Evolutionary conservation across 2,113 vertebrate genomes (phyloP), one percentile per base, ranked within the genome.

Genomic region (Micronisus gabar): DNA sequence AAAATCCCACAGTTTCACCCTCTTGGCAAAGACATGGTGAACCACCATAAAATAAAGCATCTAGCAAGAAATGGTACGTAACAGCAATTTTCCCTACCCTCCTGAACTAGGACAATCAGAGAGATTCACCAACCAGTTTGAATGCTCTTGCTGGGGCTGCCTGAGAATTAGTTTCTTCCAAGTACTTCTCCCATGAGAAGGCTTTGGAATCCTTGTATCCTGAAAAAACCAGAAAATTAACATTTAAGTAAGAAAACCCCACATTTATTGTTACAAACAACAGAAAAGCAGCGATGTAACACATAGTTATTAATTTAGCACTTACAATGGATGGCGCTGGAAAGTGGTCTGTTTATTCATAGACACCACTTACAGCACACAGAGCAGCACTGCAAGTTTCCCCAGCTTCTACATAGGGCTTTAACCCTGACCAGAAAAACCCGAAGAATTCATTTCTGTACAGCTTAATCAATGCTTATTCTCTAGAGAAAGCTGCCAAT

Each of bases 91-190:
- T 27, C 27, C 40, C 81, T 6, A 5, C 55, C 52, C 71, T 55
- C 61, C 73, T 61, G 34, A 43, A 32, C 21, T 30, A 66, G 21
- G 41, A 61, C 59, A 76, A 75, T 13, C 74, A 78, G 52, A 93
- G 47, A 89, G 38, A 72, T 88, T 93, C 90, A 98, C 97, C 41
- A 94, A 99, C 99, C 96, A 98, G 97, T 98, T 99, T 99, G 95
- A 99, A 99, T 19, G 99, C 99, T 90, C 99, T 98, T 78, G 99
- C 98, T 43, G 99, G 99, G 38, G 98, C 99, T 53, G 99, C 98
- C 95, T 99, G 99, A 25, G 98, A 98, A 81, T 98, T 98, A 2
- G 98, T 99, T 97, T 99, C 99, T 84, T 99, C 99, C 97, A 99
- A 95, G 90, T 99, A 99, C 65, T 98, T 99, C 88, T 99, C 99